Evolutionary conservation across 2,888 invertebrate species (phyloP), one percentile per base, ranked within the genome.

Genomic region (Polydrusus pterygomalis): DNA sequence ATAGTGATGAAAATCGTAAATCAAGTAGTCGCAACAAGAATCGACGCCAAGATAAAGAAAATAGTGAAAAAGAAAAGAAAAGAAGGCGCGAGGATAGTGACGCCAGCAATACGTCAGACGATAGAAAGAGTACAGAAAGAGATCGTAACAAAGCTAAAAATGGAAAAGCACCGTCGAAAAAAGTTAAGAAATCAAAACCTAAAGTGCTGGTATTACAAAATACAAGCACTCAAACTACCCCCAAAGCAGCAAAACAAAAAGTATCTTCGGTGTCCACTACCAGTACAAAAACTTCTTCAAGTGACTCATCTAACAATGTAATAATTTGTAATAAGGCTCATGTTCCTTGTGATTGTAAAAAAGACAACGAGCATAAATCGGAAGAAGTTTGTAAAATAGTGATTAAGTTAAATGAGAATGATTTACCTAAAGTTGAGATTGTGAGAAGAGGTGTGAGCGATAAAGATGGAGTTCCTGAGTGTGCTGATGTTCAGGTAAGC

Each of bases 151-250:
- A 77, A 78, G 20, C 69, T 67, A 54, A 80, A 73, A 43, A 78
- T 77, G 60, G 45, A 20, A 40, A 49, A 40, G 17, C 69, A 0
- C 74, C 69, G 6, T 73, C n/a, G 9, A 58, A 77, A 74, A 75
- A 74, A 49, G 25, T 60, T 20, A 54, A 54, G 77, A 80, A 75
- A 70, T 38, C 68, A 2, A 75, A 60, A 17, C 77, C 70, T 38
- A 77, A 65, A 64, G 81, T 81, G 38, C 71, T 84, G 7, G 80
- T 86, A 25, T 77, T 86, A 45, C 87, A 87, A 81, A 87, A 86
- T 78, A 86, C 79, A 2, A 86, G 87, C 70, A 87, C 87, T 0
- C 87, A 87, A 79, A 87, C 87, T 0, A 85, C 86, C n/a, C 86
- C 86, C 3, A 82, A 81, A 67, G 11, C 75, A 38, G 30, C 34